A percentile compares a stretch with the other conserved stretches of the same genome.
These are phyloP conservation scores for Leucoraja erinaceus DNA, from an alignment of 2,113 vertebrate species.

Conservation along the genomic window DNA sequence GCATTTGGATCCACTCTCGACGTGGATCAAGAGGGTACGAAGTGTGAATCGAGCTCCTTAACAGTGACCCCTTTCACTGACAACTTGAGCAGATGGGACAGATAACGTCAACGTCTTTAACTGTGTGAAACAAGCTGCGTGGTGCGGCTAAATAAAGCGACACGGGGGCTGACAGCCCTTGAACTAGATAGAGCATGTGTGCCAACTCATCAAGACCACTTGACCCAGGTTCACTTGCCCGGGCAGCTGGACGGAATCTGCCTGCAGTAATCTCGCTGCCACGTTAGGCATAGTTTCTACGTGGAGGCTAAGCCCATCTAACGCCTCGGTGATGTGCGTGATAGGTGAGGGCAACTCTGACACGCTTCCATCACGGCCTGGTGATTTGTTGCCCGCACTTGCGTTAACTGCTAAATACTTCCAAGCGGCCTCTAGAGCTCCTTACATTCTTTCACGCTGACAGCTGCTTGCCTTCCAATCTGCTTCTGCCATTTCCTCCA, in stretches of 20 bases:
- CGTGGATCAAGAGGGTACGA: neutral
- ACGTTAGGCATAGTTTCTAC: neutral
- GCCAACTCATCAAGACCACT: neutral
- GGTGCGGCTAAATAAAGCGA: neutral
- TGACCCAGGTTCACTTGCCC: neutral
- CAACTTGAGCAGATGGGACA: slow-evolving; percentile 1
- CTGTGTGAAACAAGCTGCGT: neutral
- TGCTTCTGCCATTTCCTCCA: neutral
- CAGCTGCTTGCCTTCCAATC: neutral
- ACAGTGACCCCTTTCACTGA: slow-evolving; percentile 20
- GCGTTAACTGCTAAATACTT: slow-evolving; percentile 5
- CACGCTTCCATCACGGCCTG: neutral
- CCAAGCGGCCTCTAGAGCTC: neutral
- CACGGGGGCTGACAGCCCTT: neutral
- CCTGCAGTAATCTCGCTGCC: slow-evolving; percentile 13
- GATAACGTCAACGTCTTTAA: slow-evolving; percentile 23
- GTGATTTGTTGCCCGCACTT: slow-evolving; percentile 29
- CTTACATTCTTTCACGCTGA: neutral
- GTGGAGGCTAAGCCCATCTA: neutral
- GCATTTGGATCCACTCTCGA: neutral
- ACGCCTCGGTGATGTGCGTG: neutral
- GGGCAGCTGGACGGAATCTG: slow-evolving; percentile 13
- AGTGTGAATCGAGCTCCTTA: neutral
- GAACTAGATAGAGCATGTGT: neutral
- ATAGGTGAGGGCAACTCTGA: neutral